Evolutionary conservation across 2,113 vertebrate species (phyloP), one percentile per base, ranked within the genome.

Genomic region (Pavo muticus): DNA sequence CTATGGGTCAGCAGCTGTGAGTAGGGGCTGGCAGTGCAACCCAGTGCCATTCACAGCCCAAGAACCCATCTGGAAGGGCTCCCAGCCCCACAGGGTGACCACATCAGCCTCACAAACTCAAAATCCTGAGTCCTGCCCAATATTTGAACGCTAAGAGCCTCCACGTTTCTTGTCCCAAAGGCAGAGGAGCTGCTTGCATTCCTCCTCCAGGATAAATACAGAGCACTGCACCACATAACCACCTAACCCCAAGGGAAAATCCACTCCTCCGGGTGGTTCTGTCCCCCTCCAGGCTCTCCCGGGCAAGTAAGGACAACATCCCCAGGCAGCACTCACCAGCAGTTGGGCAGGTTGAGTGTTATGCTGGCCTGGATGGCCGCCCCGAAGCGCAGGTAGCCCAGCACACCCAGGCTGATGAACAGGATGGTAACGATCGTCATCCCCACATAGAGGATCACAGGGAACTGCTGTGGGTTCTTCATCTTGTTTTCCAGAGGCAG

Each of bases 401-500:
- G 96, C 35, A 98, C 98, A 0, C 99, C 98, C 42, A 99, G 97
- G 97, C 98, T 99, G 98, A 99, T 98, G 97, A 99, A 99, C 73
- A 99, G 93, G 68, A 90, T 14, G 11, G 98, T 99, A 93, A 99
- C 97, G 12, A 99, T 97, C 45, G 72, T 91, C 99, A 99, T 99
- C n/a, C 99, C 99, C 57, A 97, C 32, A 1, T 98, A 99, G 9
- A 99, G 97, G 40, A 99, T 98, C 15, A 87, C 8, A 2, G 97
- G 95, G 91, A 99, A 99, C 9, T 97, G 98, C 84, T 91, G 96
- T 0, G 99, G 99, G 27, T 97, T 98, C 97, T 99, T 99, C 99
- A 99, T 99, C 97, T 99, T 99, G 94, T 99, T 99, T 97, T 99
- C 99, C 88, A 99, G 97, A 12, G 99, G 99, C 29, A 99, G 98